phyloP scores from a whole-genome alignment of 2,888 invertebrate genomes.

The Camponotus fellah region DNA sequence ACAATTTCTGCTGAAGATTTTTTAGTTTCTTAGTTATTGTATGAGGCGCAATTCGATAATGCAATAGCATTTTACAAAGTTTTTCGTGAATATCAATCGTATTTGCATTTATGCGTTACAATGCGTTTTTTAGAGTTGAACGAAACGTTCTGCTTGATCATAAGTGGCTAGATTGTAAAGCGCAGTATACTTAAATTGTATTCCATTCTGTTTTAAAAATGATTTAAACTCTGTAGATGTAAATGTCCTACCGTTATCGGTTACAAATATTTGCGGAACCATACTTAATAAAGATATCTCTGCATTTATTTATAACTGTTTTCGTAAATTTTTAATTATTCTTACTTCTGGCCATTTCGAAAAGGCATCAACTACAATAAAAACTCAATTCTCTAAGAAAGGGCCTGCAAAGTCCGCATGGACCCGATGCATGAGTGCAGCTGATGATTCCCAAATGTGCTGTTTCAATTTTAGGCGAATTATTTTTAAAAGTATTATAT shows the following conservation, averaged over 20 bases:
- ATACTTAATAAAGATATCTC: neutral
- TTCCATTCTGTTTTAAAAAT: too few species aligned
- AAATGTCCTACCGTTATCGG: neutral
- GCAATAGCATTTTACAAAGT: neutral
- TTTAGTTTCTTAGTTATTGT: neutral
- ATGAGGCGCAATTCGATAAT: neutral
- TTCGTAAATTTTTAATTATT: neutral
- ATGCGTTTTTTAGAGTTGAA: neutral
- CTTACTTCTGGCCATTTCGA: neutral
- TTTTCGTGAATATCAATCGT: neutral
- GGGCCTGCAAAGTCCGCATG: neutral
- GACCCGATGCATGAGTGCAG: neutral
- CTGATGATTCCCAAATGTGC: neutral
- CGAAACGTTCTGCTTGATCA: neutral
- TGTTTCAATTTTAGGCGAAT: neutral
- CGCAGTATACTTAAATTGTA: neutral
- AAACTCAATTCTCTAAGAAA: neutral
- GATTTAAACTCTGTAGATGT: neutral
- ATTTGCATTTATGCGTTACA: neutral
- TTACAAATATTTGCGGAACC: neutral
- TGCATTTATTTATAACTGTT: neutral
- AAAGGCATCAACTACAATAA: neutral
- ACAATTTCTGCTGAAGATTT: neutral
- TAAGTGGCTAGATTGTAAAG: neutral
- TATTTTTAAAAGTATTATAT: neutral